Evolutionary conservation across 1,140 invertebrate species (phyloP), one percentile per base, ranked within the genome.

Genomic region (Stegodyphus dumicola): DNA sequence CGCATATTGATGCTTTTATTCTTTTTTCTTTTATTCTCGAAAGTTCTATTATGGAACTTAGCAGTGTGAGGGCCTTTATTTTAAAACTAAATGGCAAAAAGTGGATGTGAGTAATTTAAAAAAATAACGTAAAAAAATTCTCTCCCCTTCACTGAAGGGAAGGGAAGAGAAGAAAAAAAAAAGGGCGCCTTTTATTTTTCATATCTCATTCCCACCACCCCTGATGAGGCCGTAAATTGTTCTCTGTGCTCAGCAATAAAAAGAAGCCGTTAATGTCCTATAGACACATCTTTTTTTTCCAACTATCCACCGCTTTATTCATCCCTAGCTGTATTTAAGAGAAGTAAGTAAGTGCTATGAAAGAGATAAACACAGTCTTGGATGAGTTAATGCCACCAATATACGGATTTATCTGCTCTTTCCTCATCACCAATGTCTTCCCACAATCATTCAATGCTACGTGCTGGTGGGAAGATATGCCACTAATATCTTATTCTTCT

Each of bases 211-310:
- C 76, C 64, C 33, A 17, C 60, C 65, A 73, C 76, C 49, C 18
- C 76, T 77, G 76, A 77, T 77, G 76, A 77, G 76, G 52, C 56
- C 76, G 65, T 77, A 77, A 77, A 77, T 77, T 77, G 76, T 77
- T 66, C 64, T 77, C 76, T 60, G 56, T 33, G 56, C 53, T 11
- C 13, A 56, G 9, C 13, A 67, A 70, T 70, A 73, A 77, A 77
- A 77, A 66, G 51, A 7, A 60, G 66, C 76, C 76, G 66, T 77
- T 77, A 77, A 64, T 15, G 76, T 52, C 15, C 64, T 52, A 77
- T 77, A 77, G 76, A 77, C 66, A 56, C 60, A 77, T 51, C 66
- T 77, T 67, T 65, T 67, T 77, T 77, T 56, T 17, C 18, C 17
- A 5, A 18, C 54, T 13, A 7, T n/a, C 60, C 64, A 67, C 76